phyloP scores from a whole-genome alignment of 37 sponge, comb jelly and placozoan genomes.

The Oopsacas minuta region DNA sequence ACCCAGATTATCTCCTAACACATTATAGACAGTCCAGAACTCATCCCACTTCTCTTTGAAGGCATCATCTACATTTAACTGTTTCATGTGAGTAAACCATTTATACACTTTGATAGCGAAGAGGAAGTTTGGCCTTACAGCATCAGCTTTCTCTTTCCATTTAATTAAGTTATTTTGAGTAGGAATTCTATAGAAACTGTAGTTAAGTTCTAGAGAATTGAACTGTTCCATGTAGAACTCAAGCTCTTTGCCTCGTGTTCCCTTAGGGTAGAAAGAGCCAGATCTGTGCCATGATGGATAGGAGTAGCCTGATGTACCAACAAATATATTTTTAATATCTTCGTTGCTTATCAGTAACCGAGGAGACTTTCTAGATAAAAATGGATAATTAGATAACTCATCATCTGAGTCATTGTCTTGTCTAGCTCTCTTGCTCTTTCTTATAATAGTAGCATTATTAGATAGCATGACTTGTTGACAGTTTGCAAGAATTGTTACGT shows the following conservation, averaged over 20 bases:
- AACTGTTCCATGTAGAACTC: not conserved
- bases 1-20: not conserved
- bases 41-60: not conserved
- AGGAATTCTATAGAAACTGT: not conserved
- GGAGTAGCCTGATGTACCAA: not conserved
- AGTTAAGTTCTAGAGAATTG: not conserved
- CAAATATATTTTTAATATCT: no score
- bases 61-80: not conserved
- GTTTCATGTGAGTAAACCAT: conserved; percentile 4
- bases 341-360: no score
- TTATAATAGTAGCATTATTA: no score
- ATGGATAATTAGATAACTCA: no score
- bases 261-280: conserved; percentile 8
- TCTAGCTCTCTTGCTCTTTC: no score
- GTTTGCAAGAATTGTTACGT: no score
- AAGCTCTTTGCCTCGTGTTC: not conserved
- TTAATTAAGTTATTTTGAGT: not conserved
- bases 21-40: not conserved
- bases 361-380: no score
- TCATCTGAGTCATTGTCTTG: no score
- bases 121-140: not conserved
- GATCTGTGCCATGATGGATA: not conserved
- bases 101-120: not conserved
- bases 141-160: conserved; percentile 8
- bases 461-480: no score